Evolutionary conservation across 1,140 invertebrate species (phyloP).

Genomic region (Pollicipes pollicipes): DNA sequence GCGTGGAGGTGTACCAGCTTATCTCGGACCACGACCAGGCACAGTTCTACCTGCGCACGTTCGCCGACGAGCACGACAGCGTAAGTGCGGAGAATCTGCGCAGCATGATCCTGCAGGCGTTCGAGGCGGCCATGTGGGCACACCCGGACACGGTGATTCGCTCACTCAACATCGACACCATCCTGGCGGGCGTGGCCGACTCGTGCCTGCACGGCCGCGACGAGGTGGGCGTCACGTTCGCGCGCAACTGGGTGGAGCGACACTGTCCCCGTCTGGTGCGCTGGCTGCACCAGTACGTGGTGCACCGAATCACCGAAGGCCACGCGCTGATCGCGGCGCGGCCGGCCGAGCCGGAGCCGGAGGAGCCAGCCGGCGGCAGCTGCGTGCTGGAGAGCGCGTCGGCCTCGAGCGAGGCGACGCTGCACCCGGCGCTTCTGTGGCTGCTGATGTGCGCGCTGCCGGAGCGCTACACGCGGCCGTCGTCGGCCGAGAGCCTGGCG

Average conservation of each 20-base stretch:
- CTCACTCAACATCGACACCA: not conserved
- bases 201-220: conserved; percentile 45
- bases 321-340: conserved; percentile 42
- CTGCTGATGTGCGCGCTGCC: conserved; percentile 52
- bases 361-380: not conserved
- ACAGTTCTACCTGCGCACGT: not conserved
- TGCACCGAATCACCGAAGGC: conserved; percentile 45
- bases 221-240: conserved; percentile 46
- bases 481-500: conserved; percentile 25
- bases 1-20: not conserved
- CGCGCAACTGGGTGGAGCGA: conserved; percentile 56
- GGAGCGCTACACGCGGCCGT: conserved; percentile 43
- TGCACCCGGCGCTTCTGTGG: conserved; percentile 40
- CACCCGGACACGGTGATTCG: not conserved
- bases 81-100: not conserved
- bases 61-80: not conserved
- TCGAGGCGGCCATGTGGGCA: conserved; percentile 1
- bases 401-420: not conserved
- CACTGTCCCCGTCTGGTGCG: conserved; percentile 53
- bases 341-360: not conserved
- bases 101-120: not conserved
- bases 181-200: not conserved
- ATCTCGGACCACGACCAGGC: not conserved
- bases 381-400: not conserved
- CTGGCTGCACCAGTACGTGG: conserved; percentile 54